Evolutionary conservation across 2,797 vertebrate genomes (phyloP).

Genomic region (Clarias fuscus): DNA sequence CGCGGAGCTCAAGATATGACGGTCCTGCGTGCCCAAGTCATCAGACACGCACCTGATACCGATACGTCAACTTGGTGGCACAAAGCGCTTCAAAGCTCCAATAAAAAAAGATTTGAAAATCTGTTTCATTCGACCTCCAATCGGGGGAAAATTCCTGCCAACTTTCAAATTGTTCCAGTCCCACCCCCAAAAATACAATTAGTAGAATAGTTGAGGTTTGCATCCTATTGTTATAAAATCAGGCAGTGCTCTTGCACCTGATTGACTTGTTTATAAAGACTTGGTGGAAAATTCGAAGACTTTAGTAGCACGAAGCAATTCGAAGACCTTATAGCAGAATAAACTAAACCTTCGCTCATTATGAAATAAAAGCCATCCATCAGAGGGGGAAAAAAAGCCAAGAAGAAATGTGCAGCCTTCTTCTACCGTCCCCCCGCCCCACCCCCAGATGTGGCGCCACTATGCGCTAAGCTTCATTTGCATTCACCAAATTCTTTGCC

Average conservation of each 20-base stretch:
- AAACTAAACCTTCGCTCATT: background rate
- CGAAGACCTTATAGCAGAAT: background rate
- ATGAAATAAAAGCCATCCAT: background rate
- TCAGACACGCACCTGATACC: background rate
- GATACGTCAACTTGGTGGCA: background rate
- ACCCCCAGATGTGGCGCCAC: slow-evolving; percentile 13
- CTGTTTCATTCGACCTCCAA: background rate
- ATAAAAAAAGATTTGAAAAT: background rate
- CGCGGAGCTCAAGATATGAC: background rate
- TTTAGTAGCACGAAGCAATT: background rate
- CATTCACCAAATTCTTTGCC: slow-evolving; percentile 49
- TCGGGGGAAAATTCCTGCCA: background rate
- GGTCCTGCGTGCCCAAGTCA: background rate
- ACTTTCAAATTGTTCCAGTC: background rate
- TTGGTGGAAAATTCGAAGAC: background rate
- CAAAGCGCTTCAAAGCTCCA: background rate
- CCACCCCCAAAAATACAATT: too few species aligned
- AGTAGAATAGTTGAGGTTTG: background rate
- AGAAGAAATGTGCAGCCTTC: background rate
- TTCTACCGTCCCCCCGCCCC: background rate
- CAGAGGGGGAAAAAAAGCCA: background rate
- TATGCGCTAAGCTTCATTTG: slow-evolving; percentile 34
- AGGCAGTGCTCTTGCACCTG: background rate
- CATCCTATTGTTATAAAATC: background rate
- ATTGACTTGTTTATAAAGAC: background rate